Evolutionary conservation across 1,140 invertebrate genomes (phyloP), one percentile per base, ranked within the genome.

Genomic region (Ladona fulva): DNA sequence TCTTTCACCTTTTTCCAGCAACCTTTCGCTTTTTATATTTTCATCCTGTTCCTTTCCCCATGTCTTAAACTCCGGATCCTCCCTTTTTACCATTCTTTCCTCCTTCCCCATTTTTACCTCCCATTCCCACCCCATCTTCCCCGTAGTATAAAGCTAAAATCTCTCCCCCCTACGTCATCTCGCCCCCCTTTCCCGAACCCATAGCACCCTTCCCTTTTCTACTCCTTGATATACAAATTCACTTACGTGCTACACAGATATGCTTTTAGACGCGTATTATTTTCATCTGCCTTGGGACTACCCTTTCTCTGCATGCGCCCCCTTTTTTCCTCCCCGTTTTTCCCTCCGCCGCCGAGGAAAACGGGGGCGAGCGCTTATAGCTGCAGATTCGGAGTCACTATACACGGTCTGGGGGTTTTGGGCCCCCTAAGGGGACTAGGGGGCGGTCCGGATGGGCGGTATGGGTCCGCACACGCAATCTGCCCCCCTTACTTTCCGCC

Each of bases 191-290:
- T 52, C 52, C 52, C 14, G 3, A 16, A 66, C 52, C 52, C 52
- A 16, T 66, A 66, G 52, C 52, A 66, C 52, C 52, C 52, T 22
- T 66, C 52, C 52, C 52, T 22, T 22, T 66, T 22, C 52, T 59
- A 74, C 79, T 78, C 74, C 74, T 76, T 74, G 75, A 78, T 78
- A 80, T 77, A 80, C 79, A 80, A 80, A 80, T 80, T 80, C 79
- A 80, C 79, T 80, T 80, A 80, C 79, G 78, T 76, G 75, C 78
- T 78, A 80, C 79, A 80, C 79, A 78, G 77, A 80, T 80, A 80
- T 80, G 77, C 79, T 80, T 80, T 80, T 80, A 80, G 79, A 78
- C 77, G 59, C 75, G 79, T 78, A 80, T 80, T 80, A 80, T 80
- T 80, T 80, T 80, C 79, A 80, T 80, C 75, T 74, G 75, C 52